Evolutionary conservation across 1,140 invertebrate species (phyloP).

Genomic region (Nephila pilipes): DNA sequence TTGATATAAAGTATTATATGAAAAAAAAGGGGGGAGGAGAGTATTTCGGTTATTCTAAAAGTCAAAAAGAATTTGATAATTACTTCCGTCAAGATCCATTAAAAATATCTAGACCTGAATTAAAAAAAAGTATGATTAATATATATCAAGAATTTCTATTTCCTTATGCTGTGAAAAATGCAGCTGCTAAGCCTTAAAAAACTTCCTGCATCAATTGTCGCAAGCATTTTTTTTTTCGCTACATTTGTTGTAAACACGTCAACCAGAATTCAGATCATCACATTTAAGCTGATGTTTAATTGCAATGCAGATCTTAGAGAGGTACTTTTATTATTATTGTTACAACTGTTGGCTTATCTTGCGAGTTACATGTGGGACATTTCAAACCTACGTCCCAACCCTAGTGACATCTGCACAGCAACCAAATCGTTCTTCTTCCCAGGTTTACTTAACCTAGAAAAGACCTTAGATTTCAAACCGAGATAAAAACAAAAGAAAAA

Average conservation of each 20-base stretch:
- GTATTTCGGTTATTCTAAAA: not conserved
- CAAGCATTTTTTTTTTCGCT: not conserved
- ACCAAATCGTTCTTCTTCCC: not conserved
- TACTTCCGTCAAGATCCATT: conserved; percentile 12
- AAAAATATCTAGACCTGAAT: not conserved
- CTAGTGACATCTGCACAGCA: not conserved
- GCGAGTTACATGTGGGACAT: not conserved
- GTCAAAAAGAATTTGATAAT: not conserved
- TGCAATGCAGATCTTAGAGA: conserved; percentile 1
- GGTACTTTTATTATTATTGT: not conserved
- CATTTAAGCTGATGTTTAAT: conserved; percentile 19
- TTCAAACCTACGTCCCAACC: conserved; percentile 15
- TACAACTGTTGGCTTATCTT: not conserved
- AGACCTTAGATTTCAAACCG: not conserved
- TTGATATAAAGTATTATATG: no score
- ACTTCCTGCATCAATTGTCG: conserved; percentile 4
- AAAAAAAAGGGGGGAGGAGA: no score
- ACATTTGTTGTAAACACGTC: conserved; percentile 18
- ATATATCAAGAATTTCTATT: conserved; percentile 1
- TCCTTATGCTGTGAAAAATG: conserved; percentile 14
- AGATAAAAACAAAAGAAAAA: not conserved
- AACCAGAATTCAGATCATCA: conserved; percentile 9
- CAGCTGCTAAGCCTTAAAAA: not conserved
- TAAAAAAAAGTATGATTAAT: not conserved
- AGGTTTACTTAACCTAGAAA: conserved; percentile 26